Conservation (phyloP, 2,888 invertebrate genomes). For the Autographa gamma region DNA sequence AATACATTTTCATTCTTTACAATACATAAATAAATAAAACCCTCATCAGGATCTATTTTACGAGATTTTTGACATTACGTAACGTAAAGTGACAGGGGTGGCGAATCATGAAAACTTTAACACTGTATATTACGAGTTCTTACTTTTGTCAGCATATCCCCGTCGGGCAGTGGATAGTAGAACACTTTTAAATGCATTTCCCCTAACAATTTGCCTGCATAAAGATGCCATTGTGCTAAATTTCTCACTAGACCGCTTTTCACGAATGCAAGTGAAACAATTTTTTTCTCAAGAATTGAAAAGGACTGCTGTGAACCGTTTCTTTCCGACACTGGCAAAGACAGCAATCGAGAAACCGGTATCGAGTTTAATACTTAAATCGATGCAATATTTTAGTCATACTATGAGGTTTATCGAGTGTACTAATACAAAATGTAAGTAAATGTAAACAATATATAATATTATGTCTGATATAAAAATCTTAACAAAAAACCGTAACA, state of each 20-base stretch:
- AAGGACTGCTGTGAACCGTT: constrained; percentile 18
- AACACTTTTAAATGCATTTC: constrained; percentile 90
- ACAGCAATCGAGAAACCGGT: constrained; percentile 27
- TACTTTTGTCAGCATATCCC: constrained; percentile 91
- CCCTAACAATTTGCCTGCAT: constrained; percentile 92
- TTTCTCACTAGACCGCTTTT: constrained; percentile 84
- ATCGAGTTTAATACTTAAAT: background rate
- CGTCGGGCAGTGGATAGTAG: constrained; percentile 89
- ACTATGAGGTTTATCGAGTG: background rate
- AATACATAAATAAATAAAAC: background rate
- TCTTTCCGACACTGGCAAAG: background rate
- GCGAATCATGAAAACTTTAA: constrained; percentile 56
- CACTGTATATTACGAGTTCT: constrained; percentile 71
- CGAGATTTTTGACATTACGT: constrained; percentile 85
- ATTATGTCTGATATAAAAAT: too few relatives aligned
- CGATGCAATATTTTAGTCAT: background rate
- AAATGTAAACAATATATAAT: too few relatives aligned
- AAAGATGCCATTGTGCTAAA: constrained; percentile 92
- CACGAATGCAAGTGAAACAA: constrained; percentile 81
- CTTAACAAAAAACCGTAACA: too few relatives aligned
- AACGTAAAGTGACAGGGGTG: constrained; percentile 81
- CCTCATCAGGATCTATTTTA: constrained; percentile 31
- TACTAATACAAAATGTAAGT: too few relatives aligned
- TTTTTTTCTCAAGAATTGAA: constrained; percentile 60
- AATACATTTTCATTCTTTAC: background rate